Evolutionary conservation across 2,113 vertebrate genomes (phyloP).

Genomic region (Galeopterus variegatus): DNA sequence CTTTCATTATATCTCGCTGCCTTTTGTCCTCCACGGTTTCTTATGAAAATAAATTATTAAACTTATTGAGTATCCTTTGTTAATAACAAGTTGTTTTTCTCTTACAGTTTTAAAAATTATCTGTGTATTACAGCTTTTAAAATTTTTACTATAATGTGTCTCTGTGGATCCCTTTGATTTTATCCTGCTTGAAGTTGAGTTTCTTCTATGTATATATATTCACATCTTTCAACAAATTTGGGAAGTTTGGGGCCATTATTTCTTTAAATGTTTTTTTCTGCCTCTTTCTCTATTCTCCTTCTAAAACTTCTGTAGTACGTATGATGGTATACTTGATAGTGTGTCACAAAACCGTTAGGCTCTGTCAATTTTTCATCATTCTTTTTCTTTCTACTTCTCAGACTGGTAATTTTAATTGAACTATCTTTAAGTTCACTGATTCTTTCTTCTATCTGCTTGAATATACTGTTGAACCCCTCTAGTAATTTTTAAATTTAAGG

Average conservation of each 20-base stretch:
- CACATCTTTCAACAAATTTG: background rate
- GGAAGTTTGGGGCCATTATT: background rate
- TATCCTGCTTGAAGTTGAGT: background rate
- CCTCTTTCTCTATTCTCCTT: background rate
- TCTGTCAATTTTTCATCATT: background rate
- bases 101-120: background rate
- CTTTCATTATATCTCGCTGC: background rate
- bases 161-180: background rate
- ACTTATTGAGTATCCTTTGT: background rate
- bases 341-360: background rate
- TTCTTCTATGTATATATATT: background rate
- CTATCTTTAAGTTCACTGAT: background rate
- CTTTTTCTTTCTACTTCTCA: background rate
- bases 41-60: background rate
- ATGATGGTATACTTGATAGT: background rate
- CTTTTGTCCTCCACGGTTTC: background rate
- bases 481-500: background rate
- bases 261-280: background rate
- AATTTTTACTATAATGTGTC: background rate
- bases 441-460: background rate
- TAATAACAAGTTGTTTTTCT: background rate
- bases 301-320: no score
- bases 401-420: background rate
- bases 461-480: background rate
- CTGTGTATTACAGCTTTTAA: background rate